Evolutionary conservation across 2,113 vertebrate species (phyloP), one percentile per base, ranked within the genome.

Genomic region (Gobiocypris rarus): DNA sequence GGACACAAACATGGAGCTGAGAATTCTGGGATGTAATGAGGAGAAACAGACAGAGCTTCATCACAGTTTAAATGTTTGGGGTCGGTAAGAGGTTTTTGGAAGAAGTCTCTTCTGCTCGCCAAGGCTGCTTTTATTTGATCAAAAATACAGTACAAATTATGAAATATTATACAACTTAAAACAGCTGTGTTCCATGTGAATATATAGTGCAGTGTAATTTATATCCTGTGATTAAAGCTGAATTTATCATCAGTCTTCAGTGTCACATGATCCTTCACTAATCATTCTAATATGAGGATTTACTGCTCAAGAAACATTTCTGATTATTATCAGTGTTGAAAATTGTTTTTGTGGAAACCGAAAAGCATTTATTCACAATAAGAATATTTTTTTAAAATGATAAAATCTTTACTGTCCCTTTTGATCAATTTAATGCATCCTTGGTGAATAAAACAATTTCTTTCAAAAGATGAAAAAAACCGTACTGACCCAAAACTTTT

Each of bases 21-120:
- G 54, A 78, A 73, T 84, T 77, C 67, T 75, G 90, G 85, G 69
- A 89, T 89, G 83, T 48, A 80, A 89, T 83, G 69, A 70, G 31
- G n/a, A 56, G 82, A 87, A 63, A 80, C 67, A 86, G 75, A 81
- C 2, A 24, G 52, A 76, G 22, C 38, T n/a, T 11, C 17, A 22
- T 19, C 38, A 5, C 65, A 4, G 17, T 70, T 5, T 22, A 70
- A 70, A 70, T 11, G 67, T 41, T 70, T 41, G 34, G 9, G 6
- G 34, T 69, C 31, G 3, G 15, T 17, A 19, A 19, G 63, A 67
- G 17, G 17, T 69, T 67, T 67, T 4, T 19, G 28, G 34, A 4
- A 67, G 31, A 34, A 34, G 17, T 10, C 15, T 34, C 14, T n/a
- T n/a, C 14, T 65, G 61, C 26, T 31, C 15, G 19, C 28, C 8